Evolutionary conservation across 2,888 invertebrate genomes (phyloP).

Genomic region (Oligia fasciuncula): DNA sequence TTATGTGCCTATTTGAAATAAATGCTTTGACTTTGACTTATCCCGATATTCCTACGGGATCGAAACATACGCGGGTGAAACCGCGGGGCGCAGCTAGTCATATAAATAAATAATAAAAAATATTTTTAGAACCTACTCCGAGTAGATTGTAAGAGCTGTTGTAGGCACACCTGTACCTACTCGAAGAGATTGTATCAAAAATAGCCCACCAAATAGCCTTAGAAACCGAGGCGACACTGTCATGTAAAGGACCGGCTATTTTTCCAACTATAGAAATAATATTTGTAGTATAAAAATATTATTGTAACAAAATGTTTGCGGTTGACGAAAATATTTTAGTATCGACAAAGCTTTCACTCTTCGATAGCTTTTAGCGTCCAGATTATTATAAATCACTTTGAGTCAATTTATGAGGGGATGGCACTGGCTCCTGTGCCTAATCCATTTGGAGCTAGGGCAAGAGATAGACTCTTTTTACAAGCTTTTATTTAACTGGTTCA

Average conservation of each 20-base stretch:
- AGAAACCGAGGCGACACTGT: constrained; percentile 33
- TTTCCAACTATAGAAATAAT: neutral
- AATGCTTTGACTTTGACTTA: too few relatives aligned
- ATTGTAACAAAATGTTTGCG: neutral
- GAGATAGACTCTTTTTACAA: neutral
- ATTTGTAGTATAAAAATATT: constrained; percentile 19
- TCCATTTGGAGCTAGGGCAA: neutral
- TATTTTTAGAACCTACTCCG: constrained; percentile 22
- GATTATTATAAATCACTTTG: constrained; percentile 19
- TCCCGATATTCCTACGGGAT: too few relatives aligned
- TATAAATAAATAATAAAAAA: neutral
- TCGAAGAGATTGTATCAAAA: constrained; percentile 34
- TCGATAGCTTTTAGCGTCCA: constrained; percentile 18
- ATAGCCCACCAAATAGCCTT: constrained; percentile 24
- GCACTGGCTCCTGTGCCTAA: neutral
- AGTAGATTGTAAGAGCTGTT: constrained; percentile 29
- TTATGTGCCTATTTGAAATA: too few relatives aligned
- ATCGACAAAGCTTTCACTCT: neutral
- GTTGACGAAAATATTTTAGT: constrained; percentile 15
- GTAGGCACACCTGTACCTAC: constrained; percentile 7
- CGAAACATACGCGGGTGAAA: too few relatives aligned
- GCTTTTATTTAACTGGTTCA: too few relatives aligned
- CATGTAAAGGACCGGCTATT: constrained; percentile 16
- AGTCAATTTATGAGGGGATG: neutral
- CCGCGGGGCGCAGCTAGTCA: too few relatives aligned